These are phyloP conservation scores for Martes flavigula DNA, from an alignment of 2,797 vertebrate genomes.

Conservation along the genomic window DNA sequence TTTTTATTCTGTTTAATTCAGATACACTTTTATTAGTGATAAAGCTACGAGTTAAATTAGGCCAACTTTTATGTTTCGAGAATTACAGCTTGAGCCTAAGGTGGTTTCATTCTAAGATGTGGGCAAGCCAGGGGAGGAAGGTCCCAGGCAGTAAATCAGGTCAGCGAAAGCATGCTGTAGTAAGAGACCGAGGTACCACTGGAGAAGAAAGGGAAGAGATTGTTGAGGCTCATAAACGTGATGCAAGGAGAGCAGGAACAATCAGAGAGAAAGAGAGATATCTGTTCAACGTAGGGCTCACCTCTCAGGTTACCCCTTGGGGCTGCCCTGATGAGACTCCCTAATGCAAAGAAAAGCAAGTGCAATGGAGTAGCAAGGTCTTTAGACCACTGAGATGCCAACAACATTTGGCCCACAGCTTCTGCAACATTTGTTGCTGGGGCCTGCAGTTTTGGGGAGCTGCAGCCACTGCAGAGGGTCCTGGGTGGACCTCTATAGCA, in stretches of 20 bases:
- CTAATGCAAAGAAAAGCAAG: not conserved
- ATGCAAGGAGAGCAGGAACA: not conserved
- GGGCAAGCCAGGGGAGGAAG: not conserved
- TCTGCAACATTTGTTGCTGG: not conserved
- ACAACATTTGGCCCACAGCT: not conserved
- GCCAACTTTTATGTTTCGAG: not conserved
- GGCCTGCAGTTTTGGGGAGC: not conserved
- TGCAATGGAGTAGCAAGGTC: not conserved
- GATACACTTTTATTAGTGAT: not conserved
- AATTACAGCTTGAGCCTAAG: not conserved
- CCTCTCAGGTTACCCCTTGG: not conserved
- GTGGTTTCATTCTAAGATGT: not conserved
- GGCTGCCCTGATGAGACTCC: fast-evolving
- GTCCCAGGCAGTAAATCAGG: not conserved
- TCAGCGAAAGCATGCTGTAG: not conserved
- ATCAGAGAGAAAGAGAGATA: not conserved
- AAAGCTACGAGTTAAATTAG: not conserved
- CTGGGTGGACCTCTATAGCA: not conserved
- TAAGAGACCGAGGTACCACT: not conserved
- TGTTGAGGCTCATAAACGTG: not conserved
- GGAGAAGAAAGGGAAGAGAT: not conserved
- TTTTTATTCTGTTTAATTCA: conserved; percentile 20
- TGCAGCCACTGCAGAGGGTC: not conserved
- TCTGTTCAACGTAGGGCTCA: not conserved
- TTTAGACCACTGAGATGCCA: not conserved